These are phyloP conservation scores for Epiblema foenella DNA, from an alignment of 2,888 invertebrate genomes.

Conservation along the genomic window DNA sequence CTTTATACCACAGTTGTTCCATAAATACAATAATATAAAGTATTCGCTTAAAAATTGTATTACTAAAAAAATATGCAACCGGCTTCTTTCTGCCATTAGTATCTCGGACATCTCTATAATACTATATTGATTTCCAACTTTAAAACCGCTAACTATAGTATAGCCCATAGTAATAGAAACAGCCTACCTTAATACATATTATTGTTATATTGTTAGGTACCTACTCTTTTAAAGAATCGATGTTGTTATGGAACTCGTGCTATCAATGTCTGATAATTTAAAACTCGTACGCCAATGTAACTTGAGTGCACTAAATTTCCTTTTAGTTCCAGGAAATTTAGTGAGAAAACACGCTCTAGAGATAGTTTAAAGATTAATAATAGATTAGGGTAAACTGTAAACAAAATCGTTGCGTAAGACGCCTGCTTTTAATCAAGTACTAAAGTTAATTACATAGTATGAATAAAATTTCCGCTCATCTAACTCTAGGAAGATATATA, in stretches of 20 bases:
- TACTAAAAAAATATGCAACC: neutral
- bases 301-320: too few species aligned
- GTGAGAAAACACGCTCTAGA: neutral
- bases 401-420: neutral
- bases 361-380: neutral
- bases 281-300: too few species aligned
- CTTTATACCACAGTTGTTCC: constrained; percentile 47
- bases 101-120: neutral
- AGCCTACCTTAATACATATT: neutral
- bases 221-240: too few species aligned
- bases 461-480: constrained; percentile 12
- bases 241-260: too few species aligned
- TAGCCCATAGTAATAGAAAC: neutral
- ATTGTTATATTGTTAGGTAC: too few species aligned
- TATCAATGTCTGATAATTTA: too few species aligned
- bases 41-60: neutral
- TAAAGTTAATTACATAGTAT: constrained; percentile 13
- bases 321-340: neutral
- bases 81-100: neutral
- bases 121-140: neutral
- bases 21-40: neutral
- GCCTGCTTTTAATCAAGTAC: constrained; percentile 15
- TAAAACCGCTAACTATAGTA: too few species aligned
- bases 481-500: neutral
- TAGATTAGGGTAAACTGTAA: neutral